Conservation (phyloP, 2,113 vertebrate species). For the Ameiurus melas region DNA sequence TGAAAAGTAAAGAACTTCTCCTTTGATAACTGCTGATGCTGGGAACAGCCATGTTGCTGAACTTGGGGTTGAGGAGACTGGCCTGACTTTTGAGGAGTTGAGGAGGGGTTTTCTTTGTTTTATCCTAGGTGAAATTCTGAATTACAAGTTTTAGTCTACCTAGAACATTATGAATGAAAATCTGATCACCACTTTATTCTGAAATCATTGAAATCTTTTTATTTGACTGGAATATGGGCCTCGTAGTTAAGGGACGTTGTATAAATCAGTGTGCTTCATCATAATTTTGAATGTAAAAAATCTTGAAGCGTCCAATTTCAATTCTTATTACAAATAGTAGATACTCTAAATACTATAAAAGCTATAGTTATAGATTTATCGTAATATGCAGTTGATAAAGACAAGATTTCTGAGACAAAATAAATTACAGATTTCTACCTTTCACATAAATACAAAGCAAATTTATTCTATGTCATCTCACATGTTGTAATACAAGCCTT, state of each 20-base stretch:
- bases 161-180: background rate
- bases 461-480: background rate
- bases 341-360: background rate
- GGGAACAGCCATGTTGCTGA: background rate
- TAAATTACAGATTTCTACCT: background rate
- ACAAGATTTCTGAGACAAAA: background rate
- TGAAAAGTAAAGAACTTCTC: background rate
- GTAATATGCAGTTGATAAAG: background rate
- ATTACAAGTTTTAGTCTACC: background rate
- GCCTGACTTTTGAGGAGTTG: background rate
- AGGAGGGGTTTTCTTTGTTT: background rate
- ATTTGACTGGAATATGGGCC: background rate
- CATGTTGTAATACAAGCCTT: too few species aligned
- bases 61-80: background rate
- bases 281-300: background rate
- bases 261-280: background rate
- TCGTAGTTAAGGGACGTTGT: background rate
- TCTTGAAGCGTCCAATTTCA: background rate
- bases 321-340: background rate
- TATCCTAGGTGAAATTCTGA: background rate
- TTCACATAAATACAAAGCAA: background rate
- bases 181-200: background rate
- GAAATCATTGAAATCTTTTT: background rate
- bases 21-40: background rate
- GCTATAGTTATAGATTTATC: background rate